Percentiles rank a stretch among this genome's conserved stretches.
These are phyloP conservation scores for Percopsis transmontana DNA, from an alignment of 2,113 vertebrate species.

Conservation along the genomic window DNA sequence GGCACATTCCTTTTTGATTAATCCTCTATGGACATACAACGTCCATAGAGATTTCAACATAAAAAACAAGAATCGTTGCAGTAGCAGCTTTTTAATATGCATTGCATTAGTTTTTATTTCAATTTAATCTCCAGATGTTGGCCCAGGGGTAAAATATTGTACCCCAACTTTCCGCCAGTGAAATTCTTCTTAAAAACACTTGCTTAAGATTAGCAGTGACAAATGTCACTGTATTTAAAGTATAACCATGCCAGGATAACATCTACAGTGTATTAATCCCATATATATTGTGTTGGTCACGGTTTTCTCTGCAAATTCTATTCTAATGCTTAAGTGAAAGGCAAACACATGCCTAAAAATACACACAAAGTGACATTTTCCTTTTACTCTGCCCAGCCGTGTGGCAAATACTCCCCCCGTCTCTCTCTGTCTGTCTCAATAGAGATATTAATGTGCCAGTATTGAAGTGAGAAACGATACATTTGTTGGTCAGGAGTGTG, in stretches of 20 bases:
- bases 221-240: conserved; percentile 24
- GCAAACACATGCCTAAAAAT: not conserved
- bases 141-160: conserved; percentile 15
- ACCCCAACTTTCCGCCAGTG: not conserved
- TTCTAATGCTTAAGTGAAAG: not conserved
- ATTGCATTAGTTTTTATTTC: not conserved
- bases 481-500: conserved; percentile 25
- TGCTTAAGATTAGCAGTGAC: conserved; percentile 8
- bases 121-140: conserved; percentile 16
- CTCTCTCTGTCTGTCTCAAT: not conserved
- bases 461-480: conserved; percentile 8
- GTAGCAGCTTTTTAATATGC: not conserved
- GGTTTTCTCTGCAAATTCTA: conserved; percentile 13
- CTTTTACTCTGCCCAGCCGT: no score
- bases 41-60: no score
- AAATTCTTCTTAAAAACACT: conserved; percentile 6
- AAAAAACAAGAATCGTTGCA: not conserved
- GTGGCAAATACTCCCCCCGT: not conserved
- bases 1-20: no score
- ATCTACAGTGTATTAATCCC: conserved; percentile 6
- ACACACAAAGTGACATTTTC: no score
- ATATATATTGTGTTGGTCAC: conserved; percentile 17
- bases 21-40: no score
- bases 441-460: conserved; percentile 16
- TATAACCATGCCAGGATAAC: conserved; percentile 1